Evolutionary conservation across 1,140 invertebrate species (phyloP).

Genomic region (Apis mellifera): Amel_HAv3.1 CM009940.2:6820501-6821000

Average conservation of each 20-base stretch:
- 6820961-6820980: neutral
- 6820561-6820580: neutral
- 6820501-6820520: slow-evolving; percentile 62
- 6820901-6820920: slow-evolving; percentile 45
- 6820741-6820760: slow-evolving; percentile 5
- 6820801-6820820: slow-evolving; percentile 56
- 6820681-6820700: slow-evolving; percentile 52
- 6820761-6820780: slow-evolving; percentile 41
- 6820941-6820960: neutral
- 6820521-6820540: slow-evolving; percentile 58
- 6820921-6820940: slow-evolving; percentile 40
- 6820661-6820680: slow-evolving; percentile 69
- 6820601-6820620: slow-evolving; percentile 36
- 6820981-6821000: neutral
- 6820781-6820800: slow-evolving; percentile 54
- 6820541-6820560: slow-evolving; percentile 25
- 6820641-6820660: slow-evolving; percentile 53
- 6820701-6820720: slow-evolving; percentile 1
- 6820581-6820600: neutral
- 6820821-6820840: slow-evolving; percentile 53
- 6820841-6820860: slow-evolving; percentile 24
- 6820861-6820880: slow-evolving; percentile 56
- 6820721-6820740: neutral
- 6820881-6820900: slow-evolving; percentile 49
- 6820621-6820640: slow-evolving; percentile 59